phyloP scores from a whole-genome alignment of 2,113 vertebrate genomes.

The Silurus glanis region DNA sequence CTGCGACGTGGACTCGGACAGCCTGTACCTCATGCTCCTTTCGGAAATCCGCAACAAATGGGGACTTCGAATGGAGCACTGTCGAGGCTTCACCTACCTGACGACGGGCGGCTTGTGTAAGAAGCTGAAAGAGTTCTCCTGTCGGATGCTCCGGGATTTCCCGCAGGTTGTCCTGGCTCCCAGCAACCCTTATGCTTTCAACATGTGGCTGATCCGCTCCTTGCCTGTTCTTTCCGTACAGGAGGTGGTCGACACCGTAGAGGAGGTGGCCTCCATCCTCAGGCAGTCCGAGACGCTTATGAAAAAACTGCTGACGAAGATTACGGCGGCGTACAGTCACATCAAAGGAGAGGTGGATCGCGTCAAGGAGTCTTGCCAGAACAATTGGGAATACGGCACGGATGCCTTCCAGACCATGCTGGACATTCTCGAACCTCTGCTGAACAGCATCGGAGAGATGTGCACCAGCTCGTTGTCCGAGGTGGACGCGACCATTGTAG shows the following conservation, averaged over 20 bases:
- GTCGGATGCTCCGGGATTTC: conserved; percentile 73
- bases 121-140: conserved; percentile 75
- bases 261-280: conserved; percentile 72
- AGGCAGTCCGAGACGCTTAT: conserved; percentile 67
- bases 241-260: conserved; percentile 71
- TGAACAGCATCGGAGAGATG: conserved; percentile 74
- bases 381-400: conserved; percentile 71
- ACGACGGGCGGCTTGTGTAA: conserved; percentile 72
- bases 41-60: conserved; percentile 87
- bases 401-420: conserved; percentile 79
- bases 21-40: conserved; percentile 83
- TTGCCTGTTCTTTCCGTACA: conserved; percentile 75
- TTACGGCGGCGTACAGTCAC: conserved; percentile 70
- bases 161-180: conserved; percentile 76
- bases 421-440: conserved; percentile 75
- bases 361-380: conserved; percentile 66
- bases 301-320: conserved; percentile 70
- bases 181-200: conserved; percentile 77
- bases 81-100: conserved; percentile 76
- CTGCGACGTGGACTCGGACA: conserved; percentile 81
- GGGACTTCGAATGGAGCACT: conserved; percentile 94
- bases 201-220: conserved; percentile 78
- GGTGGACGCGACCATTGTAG: conserved; percentile 67
- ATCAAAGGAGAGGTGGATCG: conserved; percentile 74
- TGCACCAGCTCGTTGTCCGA: conserved; percentile 66